phyloP scores from a whole-genome alignment of 2,797 vertebrate genomes.

The Adelosebastes latens region DNA sequence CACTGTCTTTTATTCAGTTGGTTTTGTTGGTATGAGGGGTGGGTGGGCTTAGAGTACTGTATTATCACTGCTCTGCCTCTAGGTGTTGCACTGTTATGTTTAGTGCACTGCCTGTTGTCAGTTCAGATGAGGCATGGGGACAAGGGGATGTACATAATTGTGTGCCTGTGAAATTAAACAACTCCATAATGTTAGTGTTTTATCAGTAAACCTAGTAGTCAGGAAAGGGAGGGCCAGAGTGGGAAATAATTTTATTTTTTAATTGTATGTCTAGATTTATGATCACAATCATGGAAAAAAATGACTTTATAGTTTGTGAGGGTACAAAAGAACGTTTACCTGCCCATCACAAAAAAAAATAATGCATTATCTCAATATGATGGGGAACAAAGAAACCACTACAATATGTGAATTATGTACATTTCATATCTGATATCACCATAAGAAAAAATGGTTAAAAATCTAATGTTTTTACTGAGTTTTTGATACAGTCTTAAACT shows the following conservation, averaged over 20 bases:
- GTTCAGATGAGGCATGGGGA: constrained; percentile 65
- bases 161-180: constrained; percentile 82
- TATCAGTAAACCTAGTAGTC: constrained; percentile 75
- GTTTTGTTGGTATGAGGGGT: constrained; percentile 45
- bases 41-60: constrained; percentile 63
- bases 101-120: constrained; percentile 58
- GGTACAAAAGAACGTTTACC: constrained; percentile 69
- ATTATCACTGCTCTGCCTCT: constrained; percentile 70
- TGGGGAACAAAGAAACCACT: constrained; percentile 69
- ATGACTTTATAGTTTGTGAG: constrained; percentile 72
- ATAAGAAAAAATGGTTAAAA: constrained; percentile 81
- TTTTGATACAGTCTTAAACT: constrained; percentile 88
- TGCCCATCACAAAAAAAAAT: constrained; percentile 71
- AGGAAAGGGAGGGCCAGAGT: constrained; percentile 40
- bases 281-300: constrained; percentile 68
- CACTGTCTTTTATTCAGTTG: constrained; percentile 59
- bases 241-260: constrained; percentile 80
- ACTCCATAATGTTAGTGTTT: constrained; percentile 80
- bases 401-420: constrained; percentile 82
- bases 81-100: constrained; percentile 56
- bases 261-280: constrained; percentile 81
- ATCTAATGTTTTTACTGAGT: constrained; percentile 88
- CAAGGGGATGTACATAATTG: constrained; percentile 83
- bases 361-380: constrained; percentile 74
- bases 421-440: constrained; percentile 84